Conservation (phyloP, 92 coral and sea anemone species). For the Scolanthus callimorphus region DNA sequence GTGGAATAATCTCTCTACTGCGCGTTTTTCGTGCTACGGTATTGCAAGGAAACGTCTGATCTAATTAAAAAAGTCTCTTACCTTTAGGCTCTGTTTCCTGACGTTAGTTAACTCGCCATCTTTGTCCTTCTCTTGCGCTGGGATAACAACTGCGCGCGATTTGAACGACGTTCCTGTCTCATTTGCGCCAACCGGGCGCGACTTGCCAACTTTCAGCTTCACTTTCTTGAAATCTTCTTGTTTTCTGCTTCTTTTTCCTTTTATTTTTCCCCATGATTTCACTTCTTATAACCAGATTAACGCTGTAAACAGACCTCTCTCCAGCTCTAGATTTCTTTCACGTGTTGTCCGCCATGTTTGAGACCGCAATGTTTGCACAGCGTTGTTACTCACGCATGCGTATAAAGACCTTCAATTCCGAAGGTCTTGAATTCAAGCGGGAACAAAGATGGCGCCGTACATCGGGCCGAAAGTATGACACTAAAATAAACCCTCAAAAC, state of each 20-base stretch:
- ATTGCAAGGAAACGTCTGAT: no score
- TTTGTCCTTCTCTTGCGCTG: constrained; percentile 52
- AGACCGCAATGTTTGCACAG: background rate
- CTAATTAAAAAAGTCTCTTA: constrained; percentile 8
- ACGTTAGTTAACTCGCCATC: constrained; percentile 62
- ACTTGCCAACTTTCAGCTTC: constrained; percentile 90
- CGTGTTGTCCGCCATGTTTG: constrained; percentile 24
- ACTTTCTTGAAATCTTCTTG: constrained; percentile 92
- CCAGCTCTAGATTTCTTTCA: no score
- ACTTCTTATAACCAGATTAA: no score
- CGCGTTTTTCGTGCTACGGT: no score
- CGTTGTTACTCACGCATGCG: constrained; percentile 16
- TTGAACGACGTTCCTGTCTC: constrained; percentile 86
- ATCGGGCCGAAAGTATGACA: background rate
- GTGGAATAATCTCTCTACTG: no score
- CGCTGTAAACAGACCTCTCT: background rate
- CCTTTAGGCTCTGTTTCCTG: constrained; percentile 82
- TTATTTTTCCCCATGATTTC: constrained; percentile 92
- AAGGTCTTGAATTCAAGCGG: constrained; percentile 46
- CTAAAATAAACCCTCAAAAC: background rate
- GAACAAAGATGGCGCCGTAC: constrained; percentile 49
- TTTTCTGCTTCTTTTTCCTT: constrained; percentile 78
- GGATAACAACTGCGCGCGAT: constrained; percentile 69
- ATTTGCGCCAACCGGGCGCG: constrained; percentile 71
- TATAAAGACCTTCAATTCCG: constrained; percentile 31